A percentile compares a stretch with the other conserved stretches of the same genome.
Conservation (phyloP, 2,113 vertebrate genomes). For the Grus americana region DNA sequence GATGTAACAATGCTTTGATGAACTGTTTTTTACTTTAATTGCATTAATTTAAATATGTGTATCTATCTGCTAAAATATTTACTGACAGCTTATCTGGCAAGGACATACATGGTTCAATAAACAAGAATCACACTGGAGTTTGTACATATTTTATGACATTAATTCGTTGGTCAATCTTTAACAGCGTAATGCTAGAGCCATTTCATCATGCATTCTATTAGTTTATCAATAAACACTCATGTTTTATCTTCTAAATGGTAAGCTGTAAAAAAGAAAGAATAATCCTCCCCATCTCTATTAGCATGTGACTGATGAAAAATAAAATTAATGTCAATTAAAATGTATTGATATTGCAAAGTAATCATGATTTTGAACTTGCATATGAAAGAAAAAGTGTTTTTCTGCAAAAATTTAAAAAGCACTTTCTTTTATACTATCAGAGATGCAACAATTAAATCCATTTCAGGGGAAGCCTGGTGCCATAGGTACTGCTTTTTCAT, state of each 20-base stretch:
- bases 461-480: background rate
- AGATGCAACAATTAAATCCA: background rate
- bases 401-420: background rate
- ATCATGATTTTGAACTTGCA: constrained; percentile 15
- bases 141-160: constrained; percentile 54
- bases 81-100: constrained; percentile 38
- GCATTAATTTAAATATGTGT: constrained; percentile 45
- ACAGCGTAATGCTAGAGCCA: background rate
- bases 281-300: constrained; percentile 1
- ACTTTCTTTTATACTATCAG: background rate
- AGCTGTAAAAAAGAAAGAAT: background rate
- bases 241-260: constrained; percentile 6
- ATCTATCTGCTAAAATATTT: constrained; percentile 56
- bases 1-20: constrained; percentile 53
- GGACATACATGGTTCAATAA: constrained; percentile 1
- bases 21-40: constrained; percentile 58
- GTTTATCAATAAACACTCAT: constrained; percentile 47
- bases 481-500: background rate
- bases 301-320: background rate
- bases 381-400: constrained; percentile 1
- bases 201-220: constrained; percentile 11
- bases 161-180: constrained; percentile 63
- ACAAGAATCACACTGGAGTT: background rate
- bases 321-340: constrained; percentile 51
- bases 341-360: background rate